Evolutionary conservation across 2,888 invertebrate species (phyloP), one percentile per base, ranked within the genome.

Genomic region (Cataglyphis altisquamis): DNA sequence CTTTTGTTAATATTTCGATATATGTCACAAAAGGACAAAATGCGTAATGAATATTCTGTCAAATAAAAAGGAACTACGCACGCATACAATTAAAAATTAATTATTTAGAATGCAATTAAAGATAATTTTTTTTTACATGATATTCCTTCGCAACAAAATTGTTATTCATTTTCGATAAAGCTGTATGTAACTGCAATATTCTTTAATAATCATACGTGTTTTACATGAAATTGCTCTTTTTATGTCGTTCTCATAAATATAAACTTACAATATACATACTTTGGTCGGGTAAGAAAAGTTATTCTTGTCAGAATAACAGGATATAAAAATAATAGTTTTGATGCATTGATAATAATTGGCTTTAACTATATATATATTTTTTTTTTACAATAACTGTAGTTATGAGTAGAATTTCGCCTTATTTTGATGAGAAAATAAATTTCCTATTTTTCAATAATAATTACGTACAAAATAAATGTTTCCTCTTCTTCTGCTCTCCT

Each of bases 261-360:
- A 55, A 55, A 29, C n/a, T 64, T 66, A 77, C 52, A 39, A 25
- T 67, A 29, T 39, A 77, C 67, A 29, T 55, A 77, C 55, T 77
- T 41, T 9, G 29, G 9, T 9, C 5, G 55, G 25, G 55, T 77
- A 55, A 39, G 67, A 10, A 67, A 41, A 77, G 41, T 10, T 21
- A 67, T 55, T 29, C 29, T 67, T 29, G 21, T 29, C n/a, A 21
- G 39, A 55, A 67, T 77, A 77, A 32, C 29, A 29, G 67, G 39
- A 55, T 57, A n/a, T 52, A 67, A 55, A 80, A 60, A 80, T 80
- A 48, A 80, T 60, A 80, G 32, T 32, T 45, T 72, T 66, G 66
- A 41, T 41, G 39, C n/a, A 55, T 64, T 55, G 55, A 41, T 10
- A 21, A 57, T 75, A 39, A 9, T 25, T 18, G 39, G n/a, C 66